Evolutionary conservation across 64 coral and sea anemone species (phyloP), one percentile per base, ranked within the genome.

Genomic region (Porites australiensis): DNA sequence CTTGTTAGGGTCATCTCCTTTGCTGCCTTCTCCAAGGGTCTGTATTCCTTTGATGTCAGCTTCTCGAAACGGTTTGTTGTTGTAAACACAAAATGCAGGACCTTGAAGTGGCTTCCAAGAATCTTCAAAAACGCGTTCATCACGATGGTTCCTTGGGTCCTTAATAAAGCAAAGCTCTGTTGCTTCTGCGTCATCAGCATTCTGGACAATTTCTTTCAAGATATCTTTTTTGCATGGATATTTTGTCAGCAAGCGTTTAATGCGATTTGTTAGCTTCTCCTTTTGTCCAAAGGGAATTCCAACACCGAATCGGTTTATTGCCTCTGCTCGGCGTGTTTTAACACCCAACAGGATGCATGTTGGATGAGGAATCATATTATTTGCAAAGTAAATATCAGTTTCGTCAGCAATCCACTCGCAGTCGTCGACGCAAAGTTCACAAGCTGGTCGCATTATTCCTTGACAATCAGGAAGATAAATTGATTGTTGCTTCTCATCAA

Each of bases 141-240:
- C 14, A 49, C 15, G 89, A 47, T 96, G 94, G 2, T 89, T 58
- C 13, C 94, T 85, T 8, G 85, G 84, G 45, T 96, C 94, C 45
- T 88, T 87, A 19, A 95, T 95, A 46, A 95, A 95, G 23, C 13
- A 95, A 16, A 98, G 88, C 71, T 94, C 90, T 19, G 75, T 94
- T 22, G 95, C 95, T 91, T 97, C 77, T 22, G 95, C 91, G 72
- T 97, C 95, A 60, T 97, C 95, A 27, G 95, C 95, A 55, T 97
- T 97, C 77, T 97, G 95, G 27, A 94, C 69, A 80, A 97, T 88
- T 52, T 97, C 96, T 89, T 98, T 98, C 61, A 98, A 70, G 4
- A 97, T 91, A 77, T 88, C 87, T 22, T 91, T 89, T 21, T 88
- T 82, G 75, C 88, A 82, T 10, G 88, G 96, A 82, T 98, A 98